Percentiles rank a stretch among this genome's conserved stretches.
These are phyloP conservation scores for Larimichthys polyactis DNA, from an alignment of 2,113 vertebrate genomes.

Conservation along the genomic window DNA sequence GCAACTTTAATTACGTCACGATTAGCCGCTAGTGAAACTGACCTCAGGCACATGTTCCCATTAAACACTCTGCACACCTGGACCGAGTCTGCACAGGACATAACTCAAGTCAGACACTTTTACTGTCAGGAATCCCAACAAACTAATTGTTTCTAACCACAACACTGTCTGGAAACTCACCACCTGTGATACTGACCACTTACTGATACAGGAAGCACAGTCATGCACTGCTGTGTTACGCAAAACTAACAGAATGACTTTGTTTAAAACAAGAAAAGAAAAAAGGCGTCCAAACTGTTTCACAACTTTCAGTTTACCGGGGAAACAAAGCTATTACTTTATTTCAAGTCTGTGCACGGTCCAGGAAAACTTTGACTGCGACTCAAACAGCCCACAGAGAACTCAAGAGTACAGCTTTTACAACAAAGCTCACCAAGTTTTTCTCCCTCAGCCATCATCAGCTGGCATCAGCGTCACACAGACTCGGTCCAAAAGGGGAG, in stretches of 20 bases:
- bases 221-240: neutral
- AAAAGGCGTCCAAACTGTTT: constrained; percentile 7
- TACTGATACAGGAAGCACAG: neutral
- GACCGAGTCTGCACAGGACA: constrained; percentile 46
- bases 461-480: constrained; percentile 57
- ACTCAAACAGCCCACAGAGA: constrained; percentile 33
- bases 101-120: constrained; percentile 69
- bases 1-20: constrained; percentile 15
- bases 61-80: constrained; percentile 54
- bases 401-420: constrained; percentile 45
- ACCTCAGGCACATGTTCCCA: constrained; percentile 33
- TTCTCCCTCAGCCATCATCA: constrained; percentile 53
- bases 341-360: constrained; percentile 24
- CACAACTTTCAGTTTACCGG: constrained; percentile 38
- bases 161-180: constrained; percentile 31
- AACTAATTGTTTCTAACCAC: constrained; percentile 45
- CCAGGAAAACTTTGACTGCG: constrained; percentile 42
- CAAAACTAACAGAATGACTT: neutral
- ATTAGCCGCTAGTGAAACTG: constrained; percentile 12
- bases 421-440: constrained; percentile 14
- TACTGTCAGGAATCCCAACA: constrained; percentile 69
- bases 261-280: neutral
- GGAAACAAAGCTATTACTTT: constrained; percentile 48
- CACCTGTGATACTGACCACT: constrained; percentile 30
- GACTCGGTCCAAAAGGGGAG: constrained; percentile 44